A percentile compares a stretch with the other conserved stretches of the same genome.
These are phyloP conservation scores for Thomomys bottae DNA, from an alignment of 2,113 vertebrate genomes.

Conservation along the genomic window DNA sequence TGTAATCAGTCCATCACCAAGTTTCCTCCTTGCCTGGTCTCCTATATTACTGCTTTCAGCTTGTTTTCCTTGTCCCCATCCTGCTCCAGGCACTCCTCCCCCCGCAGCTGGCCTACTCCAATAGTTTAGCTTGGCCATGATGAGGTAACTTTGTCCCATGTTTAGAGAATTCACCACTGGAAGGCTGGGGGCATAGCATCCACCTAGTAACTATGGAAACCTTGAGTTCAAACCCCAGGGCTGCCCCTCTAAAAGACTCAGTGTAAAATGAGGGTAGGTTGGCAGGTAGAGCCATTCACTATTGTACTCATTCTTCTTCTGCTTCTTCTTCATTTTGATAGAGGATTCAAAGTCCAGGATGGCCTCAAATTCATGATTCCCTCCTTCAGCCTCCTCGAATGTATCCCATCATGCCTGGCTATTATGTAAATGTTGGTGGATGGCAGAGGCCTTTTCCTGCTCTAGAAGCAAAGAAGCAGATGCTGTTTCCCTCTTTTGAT, in stretches of 20 bases:
- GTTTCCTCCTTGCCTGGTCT: slow-evolving; percentile 25
- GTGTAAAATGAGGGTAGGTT: too few species aligned
- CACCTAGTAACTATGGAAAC: too few species aligned
- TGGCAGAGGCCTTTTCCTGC: background rate
- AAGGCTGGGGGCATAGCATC: too few species aligned
- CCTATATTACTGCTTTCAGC: background rate
- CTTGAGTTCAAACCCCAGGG: too few species aligned
- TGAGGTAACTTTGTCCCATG: background rate
- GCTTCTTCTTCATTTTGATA: too few species aligned
- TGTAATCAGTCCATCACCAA: background rate
- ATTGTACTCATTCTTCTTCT: too few species aligned
- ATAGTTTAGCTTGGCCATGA: background rate
- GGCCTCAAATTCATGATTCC: too few species aligned
- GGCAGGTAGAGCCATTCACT: too few species aligned
- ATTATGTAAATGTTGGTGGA: background rate
- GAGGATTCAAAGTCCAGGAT: too few species aligned
- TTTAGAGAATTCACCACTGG: background rate
- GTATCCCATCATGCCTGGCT: too few species aligned
- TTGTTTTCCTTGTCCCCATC: slow-evolving; percentile 1
- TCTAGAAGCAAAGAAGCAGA: background rate
- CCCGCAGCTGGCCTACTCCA: background rate
- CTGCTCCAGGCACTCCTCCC: background rate
- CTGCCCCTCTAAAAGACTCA: too few species aligned
- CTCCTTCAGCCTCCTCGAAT: too few species aligned
- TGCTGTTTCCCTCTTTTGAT: background rate